These are phyloP conservation scores for Bicyclus anynana DNA, from an alignment of 1,140 invertebrate genomes.

Conservation along the genomic window DNA sequence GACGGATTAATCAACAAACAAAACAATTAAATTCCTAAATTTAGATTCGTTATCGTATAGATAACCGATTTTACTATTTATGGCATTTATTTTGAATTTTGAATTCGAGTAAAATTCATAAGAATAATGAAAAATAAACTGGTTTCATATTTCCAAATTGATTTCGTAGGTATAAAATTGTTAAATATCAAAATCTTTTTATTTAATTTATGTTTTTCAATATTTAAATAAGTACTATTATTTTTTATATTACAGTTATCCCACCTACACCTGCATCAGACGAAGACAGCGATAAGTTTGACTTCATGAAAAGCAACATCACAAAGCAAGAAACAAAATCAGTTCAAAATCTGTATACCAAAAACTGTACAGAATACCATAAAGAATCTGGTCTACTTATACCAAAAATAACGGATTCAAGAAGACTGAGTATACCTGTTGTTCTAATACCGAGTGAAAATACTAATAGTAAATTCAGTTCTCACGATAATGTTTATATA, in stretches of 20 bases:
- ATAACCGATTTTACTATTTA: too few species aligned
- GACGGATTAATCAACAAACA: too few species aligned
- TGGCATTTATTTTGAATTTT: too few species aligned
- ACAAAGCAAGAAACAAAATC: constrained; percentile 38
- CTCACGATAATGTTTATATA: constrained; percentile 57
- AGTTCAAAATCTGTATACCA: constrained; percentile 53
- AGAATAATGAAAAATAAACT: too few species aligned
- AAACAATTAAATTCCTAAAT: too few species aligned
- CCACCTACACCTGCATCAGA: constrained; percentile 57
- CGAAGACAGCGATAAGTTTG: constrained; percentile 44
- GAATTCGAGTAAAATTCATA: too few species aligned
- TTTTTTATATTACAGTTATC: constrained; percentile 50
- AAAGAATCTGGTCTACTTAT: constrained; percentile 50
- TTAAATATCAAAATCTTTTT: too few species aligned
- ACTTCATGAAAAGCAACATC: constrained; percentile 35
- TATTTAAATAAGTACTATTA: not conserved
- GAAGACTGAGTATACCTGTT: constrained; percentile 63
- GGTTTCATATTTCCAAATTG: too few species aligned
- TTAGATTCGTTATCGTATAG: too few species aligned
- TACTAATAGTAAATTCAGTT: constrained; percentile 51
- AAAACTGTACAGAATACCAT: constrained; percentile 29
- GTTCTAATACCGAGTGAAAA: constrained; percentile 53
- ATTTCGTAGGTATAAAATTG: too few species aligned
- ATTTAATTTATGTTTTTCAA: too few species aligned
- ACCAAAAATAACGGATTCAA: constrained; percentile 53